A percentile compares a stretch with the other conserved stretches of the same genome.
Conservation (phyloP, 2,113 vertebrate species). For the Thymallus thymallus region DNA sequence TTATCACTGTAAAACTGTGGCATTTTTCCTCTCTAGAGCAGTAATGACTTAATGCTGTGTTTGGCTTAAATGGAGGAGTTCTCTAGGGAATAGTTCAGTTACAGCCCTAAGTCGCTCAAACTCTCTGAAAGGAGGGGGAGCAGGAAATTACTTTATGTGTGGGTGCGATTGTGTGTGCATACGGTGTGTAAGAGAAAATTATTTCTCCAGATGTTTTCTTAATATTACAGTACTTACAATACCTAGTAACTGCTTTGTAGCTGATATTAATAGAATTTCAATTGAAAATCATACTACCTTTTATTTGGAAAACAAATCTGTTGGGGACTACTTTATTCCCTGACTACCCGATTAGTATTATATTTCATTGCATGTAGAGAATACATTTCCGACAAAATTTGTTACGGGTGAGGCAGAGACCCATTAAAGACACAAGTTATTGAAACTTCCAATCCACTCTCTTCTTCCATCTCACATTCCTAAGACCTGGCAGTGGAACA, state of each 20-base stretch:
- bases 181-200: constrained; percentile 9
- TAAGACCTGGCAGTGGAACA: constrained; percentile 27
- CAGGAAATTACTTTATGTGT: constrained; percentile 72
- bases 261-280: background rate
- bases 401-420: background rate
- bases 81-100: constrained; percentile 50
- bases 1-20: constrained; percentile 20
- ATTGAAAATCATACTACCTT: background rate
- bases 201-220: background rate
- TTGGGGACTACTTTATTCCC: background rate
- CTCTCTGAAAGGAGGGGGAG: constrained; percentile 32
- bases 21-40: constrained; percentile 37
- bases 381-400: background rate
- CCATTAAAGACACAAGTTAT: background rate
- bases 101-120: constrained; percentile 54
- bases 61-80: constrained; percentile 72
- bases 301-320: background rate
- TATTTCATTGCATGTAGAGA: background rate
- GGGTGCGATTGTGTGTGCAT: constrained; percentile 12
- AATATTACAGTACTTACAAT: background rate
- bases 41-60: constrained; percentile 44
- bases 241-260: background rate
- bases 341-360: background rate
- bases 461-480: constrained; percentile 45
- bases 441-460: constrained; percentile 23